phyloP scores from a whole-genome alignment of 1,140 invertebrate genomes.

The Ceratosolen fusciceps region DNA sequence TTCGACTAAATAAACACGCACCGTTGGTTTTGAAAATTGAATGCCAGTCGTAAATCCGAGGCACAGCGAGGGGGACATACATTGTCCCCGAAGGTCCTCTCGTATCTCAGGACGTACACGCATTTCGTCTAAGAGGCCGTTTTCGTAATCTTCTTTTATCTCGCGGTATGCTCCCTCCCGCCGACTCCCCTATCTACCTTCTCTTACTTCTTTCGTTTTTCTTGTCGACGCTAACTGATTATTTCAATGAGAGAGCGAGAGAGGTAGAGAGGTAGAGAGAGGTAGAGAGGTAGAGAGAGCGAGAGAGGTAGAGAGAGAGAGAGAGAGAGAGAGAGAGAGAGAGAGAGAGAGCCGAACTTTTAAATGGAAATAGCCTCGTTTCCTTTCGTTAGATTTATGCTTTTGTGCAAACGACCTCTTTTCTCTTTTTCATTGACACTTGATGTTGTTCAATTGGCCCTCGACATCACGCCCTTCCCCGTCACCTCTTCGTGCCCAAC shows the following conservation, averaged over 20 bases:
- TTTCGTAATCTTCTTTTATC: not conserved
- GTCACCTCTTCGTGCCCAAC: too few relatives aligned
- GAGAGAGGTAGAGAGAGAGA: too few relatives aligned
- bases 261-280: too few relatives aligned
- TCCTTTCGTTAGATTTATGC: too few relatives aligned
- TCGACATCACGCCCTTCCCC: not conserved
- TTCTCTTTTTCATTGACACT: not conserved
- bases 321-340: not conserved
- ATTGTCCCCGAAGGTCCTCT: slow-evolving; percentile 14
- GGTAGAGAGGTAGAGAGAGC: too few relatives aligned
- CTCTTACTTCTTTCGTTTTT: not conserved
- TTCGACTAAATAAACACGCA: slow-evolving; percentile 45
- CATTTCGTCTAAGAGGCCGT: not conserved
- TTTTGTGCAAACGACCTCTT: too few relatives aligned
- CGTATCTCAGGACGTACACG: not conserved
- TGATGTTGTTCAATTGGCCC: too few relatives aligned
- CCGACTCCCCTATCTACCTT: too few relatives aligned
- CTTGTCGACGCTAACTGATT: not conserved
- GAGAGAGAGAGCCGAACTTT: not conserved
- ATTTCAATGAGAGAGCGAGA: not conserved
- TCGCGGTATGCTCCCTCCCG: not conserved
- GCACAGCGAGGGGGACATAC: not conserved
- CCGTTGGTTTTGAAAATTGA: slow-evolving; percentile 47
- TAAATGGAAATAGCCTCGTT: too few relatives aligned
- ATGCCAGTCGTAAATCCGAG: slow-evolving; percentile 41